Base-by-base conservation (phyloP, 2,113 vertebrate species). In the Oncorhynchus masou region DNA sequence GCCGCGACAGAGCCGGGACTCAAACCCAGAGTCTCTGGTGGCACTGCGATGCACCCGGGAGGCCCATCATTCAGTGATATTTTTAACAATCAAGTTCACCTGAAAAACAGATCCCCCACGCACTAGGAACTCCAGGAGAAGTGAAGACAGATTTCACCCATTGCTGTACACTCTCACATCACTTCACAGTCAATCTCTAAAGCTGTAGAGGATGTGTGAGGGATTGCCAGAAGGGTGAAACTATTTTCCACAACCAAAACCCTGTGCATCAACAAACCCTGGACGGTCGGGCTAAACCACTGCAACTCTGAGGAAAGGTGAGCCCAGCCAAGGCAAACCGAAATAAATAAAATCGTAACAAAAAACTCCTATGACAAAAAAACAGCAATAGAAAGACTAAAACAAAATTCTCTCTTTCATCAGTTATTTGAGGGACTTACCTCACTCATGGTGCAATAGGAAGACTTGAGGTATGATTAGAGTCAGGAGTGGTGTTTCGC, bases 211-310 rank as follows among this genome's bases (percentile, higher is more conserved):
- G 77, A 87, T 34, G 64, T 88, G 86, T 69, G 81, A 89, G 74
- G 81, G 85, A 88, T 86, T 85, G 81, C 76, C 77, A 24, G 73
- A 67, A 79, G 87, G 85, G 87, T 79, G 86, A 86, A 74, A 90
- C 76, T 87, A 86, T 78, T 82, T 87, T 87, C 79, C 83, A 83
- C 81, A 78, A 79, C 22, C 74, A 57, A 1, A 73, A 66, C 74
- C 77, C 71, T 45, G 39, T 45, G 66, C 76, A 66, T 81, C 80
- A 85, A 88, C 79, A 84, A 83, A 74, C 68, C 3, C 54, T 2
- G 39, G 9, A 45, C 39, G 9, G 9, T 11, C 39, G 2, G 39
- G 39, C 8, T 45, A 45, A 45, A 45, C 39, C 9, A 45, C 39
- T 45, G 39, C 39, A 45, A 45, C 39, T 12, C 39, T 45, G 39